A percentile compares a stretch with the other conserved stretches of the same genome.
Evolutionary conservation across 2,888 invertebrate genomes (phyloP).

Genomic region (Agrenia bidenticulata): DNA sequence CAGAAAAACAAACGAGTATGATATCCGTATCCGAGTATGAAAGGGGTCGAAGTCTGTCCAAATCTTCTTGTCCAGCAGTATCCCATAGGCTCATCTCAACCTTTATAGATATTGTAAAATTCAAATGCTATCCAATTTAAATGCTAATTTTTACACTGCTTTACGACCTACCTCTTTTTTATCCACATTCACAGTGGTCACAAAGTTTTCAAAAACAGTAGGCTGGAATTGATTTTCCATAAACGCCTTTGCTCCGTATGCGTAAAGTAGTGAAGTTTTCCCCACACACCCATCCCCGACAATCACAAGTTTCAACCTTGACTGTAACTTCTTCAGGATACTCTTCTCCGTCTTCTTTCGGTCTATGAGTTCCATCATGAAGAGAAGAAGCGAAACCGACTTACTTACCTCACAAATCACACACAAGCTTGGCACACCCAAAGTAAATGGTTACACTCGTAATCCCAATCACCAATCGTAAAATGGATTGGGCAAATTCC

Average conservation of each 20-base stretch:
- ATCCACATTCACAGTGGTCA: conserved; percentile 34
- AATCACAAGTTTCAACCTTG: conserved; percentile 35
- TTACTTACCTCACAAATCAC: too few relatives aligned
- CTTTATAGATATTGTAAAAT: conserved; percentile 52
- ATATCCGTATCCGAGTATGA: conserved; percentile 46
- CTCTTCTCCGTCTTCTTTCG: conserved; percentile 32
- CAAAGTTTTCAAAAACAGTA: conserved; percentile 47
- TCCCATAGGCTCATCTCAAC: conserved; percentile 57
- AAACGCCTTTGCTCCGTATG: conserved; percentile 41
- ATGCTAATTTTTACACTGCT: not conserved
- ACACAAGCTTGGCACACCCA: too few relatives aligned
- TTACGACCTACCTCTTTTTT: conserved; percentile 34
- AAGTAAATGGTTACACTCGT: too few relatives aligned
- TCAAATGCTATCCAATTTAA: not conserved
- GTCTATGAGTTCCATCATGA: conserved; percentile 19
- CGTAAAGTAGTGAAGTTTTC: conserved; percentile 63
- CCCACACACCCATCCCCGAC: conserved; percentile 65
- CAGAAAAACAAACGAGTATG: conserved; percentile 45
- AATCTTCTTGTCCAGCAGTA: conserved; percentile 58
- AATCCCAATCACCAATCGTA: too few relatives aligned
- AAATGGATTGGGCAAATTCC: too few relatives aligned
- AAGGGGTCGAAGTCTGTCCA: conserved; percentile 44
- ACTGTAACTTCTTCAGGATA: conserved; percentile 32
- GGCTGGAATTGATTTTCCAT: conserved; percentile 41
- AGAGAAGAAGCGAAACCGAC: too few relatives aligned